A percentile compares a stretch with the other conserved stretches of the same genome.
phyloP scores from a whole-genome alignment of 1,140 invertebrate species.

The Aricia agestis region DNA sequence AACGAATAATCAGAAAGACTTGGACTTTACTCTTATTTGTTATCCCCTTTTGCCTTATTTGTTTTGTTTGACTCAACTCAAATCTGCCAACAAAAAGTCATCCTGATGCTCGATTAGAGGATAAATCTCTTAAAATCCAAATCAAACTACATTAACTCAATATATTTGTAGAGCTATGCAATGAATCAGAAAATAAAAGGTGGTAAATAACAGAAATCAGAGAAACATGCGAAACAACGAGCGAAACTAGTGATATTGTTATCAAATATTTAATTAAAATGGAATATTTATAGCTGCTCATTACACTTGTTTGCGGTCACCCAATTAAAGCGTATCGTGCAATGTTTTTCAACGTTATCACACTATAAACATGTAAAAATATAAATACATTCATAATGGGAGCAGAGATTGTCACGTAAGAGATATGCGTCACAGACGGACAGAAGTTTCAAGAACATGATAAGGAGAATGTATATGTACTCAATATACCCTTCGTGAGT shows the following conservation, averaged over 20 bases:
- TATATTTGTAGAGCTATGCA: too few species aligned
- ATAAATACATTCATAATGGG: conserved; percentile 24
- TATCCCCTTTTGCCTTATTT: not conserved
- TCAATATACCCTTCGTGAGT: not conserved
- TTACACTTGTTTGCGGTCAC: conserved; percentile 25
- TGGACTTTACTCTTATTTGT: not conserved
- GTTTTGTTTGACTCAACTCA: not conserved
- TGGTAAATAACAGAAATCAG: not conserved
- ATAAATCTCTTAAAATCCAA: too few species aligned
- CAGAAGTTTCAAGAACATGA: conserved; percentile 29
- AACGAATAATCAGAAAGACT: not conserved
- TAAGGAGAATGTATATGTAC: not conserved
- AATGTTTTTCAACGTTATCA: conserved; percentile 37
- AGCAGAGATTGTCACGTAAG: conserved; percentile 30
- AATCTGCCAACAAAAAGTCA: too few species aligned
- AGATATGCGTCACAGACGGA: conserved; percentile 29
- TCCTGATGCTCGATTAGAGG: too few species aligned
- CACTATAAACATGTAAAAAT: conserved; percentile 21
- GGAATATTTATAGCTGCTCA: not conserved
- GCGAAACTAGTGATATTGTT: not conserved
- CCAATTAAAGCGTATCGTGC: conserved; percentile 30
- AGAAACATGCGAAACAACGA: not conserved
- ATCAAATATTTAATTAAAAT: not conserved
- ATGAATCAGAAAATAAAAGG: not conserved
- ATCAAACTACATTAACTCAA: not conserved